Conservation (phyloP, 2,113 vertebrate genomes). For the Percina caprodes region DNA sequence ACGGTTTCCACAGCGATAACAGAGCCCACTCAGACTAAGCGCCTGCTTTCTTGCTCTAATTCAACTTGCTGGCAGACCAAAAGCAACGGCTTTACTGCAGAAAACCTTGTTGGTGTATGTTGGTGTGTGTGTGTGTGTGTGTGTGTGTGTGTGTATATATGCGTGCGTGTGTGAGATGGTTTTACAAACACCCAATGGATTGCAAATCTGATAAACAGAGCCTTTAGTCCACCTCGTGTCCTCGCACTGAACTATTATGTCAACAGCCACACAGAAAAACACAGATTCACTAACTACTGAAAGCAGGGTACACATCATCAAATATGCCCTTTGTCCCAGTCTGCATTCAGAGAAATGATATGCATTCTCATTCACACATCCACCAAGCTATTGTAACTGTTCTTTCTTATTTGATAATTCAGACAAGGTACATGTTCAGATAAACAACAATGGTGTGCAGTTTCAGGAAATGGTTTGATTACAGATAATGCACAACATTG, state of each 20-base stretch:
- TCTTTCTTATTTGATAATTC: background rate
- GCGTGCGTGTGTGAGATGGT: background rate
- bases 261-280: conserved; percentile 8
- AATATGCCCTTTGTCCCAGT: background rate
- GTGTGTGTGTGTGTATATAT: background rate
- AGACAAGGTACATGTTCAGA: background rate
- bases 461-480: background rate
- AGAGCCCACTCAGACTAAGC: conserved; percentile 46
- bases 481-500: background rate
- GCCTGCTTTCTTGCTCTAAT: conserved; percentile 21
- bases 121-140: background rate
- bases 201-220: conserved; percentile 17
- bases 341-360: conserved; percentile 7
- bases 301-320: conserved; percentile 4
- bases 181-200: background rate
- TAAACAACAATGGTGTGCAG: background rate
- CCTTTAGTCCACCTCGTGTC: conserved; percentile 13
- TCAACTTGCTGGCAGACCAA: conserved; percentile 24
- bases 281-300: conserved; percentile 14
- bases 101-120: conserved; percentile 25
- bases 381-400: background rate
- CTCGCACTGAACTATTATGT: conserved; percentile 12
- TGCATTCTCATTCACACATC: background rate
- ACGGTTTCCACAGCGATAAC: conserved; percentile 69
- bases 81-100: background rate